Evolutionary conservation across 92 coral and sea anemone species (phyloP).

Genomic region (Zoanthus gigantus): DNA sequence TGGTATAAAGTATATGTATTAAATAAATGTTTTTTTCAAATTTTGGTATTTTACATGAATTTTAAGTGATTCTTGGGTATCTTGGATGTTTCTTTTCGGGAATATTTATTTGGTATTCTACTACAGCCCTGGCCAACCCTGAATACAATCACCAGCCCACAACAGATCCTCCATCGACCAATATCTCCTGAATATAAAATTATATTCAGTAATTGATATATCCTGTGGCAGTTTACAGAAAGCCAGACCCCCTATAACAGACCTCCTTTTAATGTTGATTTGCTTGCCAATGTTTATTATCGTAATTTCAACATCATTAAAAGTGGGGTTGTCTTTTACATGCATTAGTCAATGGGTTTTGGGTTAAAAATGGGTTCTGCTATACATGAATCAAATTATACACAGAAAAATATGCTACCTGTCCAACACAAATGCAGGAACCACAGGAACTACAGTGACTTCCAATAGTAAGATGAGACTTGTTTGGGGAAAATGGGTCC

Average conservation of each 20-base stretch:
- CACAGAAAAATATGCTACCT: slow-evolving; percentile 57
- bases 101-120: no score
- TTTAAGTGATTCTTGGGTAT: no score
- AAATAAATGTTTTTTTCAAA: no score
- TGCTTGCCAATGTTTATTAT: neutral
- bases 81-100: no score
- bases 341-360: neutral
- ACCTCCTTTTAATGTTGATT: neutral
- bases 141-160: neutral
- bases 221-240: no score
- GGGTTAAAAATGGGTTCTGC: neutral
- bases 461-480: slow-evolving; percentile 77
- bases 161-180: neutral
- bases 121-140: no score
- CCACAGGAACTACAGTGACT: slow-evolving; percentile 77
- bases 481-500: slow-evolving; percentile 85
- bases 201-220: neutral
- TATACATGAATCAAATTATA: neutral
- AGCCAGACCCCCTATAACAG: no score
- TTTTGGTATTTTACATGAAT: no score
- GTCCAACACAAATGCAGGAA: slow-evolving; percentile 72
- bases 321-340: neutral
- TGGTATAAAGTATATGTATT: no score
- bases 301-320: neutral
- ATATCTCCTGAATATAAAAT: neutral